phyloP scores from a whole-genome alignment of 2,113 vertebrate species.

The Ophiodon elongatus region DNA sequence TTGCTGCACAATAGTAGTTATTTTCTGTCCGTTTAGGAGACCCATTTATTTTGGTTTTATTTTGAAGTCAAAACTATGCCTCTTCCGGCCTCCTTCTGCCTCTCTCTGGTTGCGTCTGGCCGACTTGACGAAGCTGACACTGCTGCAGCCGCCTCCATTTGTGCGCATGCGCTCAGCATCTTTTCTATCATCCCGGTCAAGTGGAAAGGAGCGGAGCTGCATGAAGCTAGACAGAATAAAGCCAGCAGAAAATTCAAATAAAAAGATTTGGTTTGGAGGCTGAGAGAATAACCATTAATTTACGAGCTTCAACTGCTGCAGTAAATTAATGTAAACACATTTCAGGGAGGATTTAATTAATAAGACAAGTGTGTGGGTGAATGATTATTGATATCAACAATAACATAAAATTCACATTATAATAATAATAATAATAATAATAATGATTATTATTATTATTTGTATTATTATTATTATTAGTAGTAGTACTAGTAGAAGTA shows the following conservation, averaged over 20 bases:
- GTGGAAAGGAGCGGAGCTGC: conserved; percentile 9
- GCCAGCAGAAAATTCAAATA: conserved; percentile 29
- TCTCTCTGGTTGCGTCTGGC: background rate
- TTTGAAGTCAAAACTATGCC: background rate
- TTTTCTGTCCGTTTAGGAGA: background rate
- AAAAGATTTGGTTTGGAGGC: background rate
- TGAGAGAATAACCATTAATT: background rate
- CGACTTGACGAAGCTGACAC: conserved; percentile 28
- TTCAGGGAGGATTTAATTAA: background rate
- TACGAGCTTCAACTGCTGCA: background rate
- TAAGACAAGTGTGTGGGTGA: background rate
- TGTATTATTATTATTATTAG: background rate
- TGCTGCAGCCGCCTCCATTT: conserved; percentile 60
- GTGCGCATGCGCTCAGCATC: conserved; percentile 74
- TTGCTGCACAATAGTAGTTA: background rate
- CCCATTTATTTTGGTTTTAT: background rate
- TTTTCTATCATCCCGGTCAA: conserved; percentile 42
- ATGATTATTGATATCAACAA: background rate
- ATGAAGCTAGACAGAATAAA: conserved; percentile 19
- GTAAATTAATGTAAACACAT: background rate
- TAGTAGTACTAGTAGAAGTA: too few species aligned
- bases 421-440: background rate
- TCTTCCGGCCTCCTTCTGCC: background rate
- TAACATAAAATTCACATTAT: background rate
- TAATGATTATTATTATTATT: background rate